Percentiles rank a stretch among this genome's conserved stretches.
Conservation (phyloP, 2,797 vertebrate genomes). For the Atherinosoma microstoma region DNA sequence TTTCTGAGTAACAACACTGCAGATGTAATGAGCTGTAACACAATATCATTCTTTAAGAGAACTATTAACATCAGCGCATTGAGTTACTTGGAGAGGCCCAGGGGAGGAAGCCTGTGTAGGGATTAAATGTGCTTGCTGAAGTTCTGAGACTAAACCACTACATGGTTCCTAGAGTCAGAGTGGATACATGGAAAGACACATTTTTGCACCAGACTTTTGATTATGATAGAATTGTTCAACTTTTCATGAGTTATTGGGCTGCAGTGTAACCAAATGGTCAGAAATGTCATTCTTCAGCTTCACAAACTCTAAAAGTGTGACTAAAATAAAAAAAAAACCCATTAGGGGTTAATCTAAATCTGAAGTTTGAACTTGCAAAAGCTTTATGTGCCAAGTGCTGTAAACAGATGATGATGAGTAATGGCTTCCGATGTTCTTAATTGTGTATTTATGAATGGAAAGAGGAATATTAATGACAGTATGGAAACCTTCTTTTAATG, state of each 20-base stretch:
- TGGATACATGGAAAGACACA: slow-evolving; percentile 22
- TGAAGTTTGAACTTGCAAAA: neutral
- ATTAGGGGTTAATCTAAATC: neutral
- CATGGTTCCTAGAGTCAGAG: slow-evolving; percentile 31
- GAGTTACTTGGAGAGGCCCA: slow-evolving; percentile 38
- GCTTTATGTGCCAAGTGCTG: neutral
- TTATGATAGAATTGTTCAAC: slow-evolving; percentile 23
- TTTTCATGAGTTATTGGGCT: slow-evolving; percentile 11
- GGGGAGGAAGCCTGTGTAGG: slow-evolving; percentile 24
- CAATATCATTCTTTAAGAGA: slow-evolving; percentile 46
- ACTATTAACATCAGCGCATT: slow-evolving; percentile 45
- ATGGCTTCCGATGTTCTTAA: neutral
- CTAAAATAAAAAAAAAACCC: neutral
- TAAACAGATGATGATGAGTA: neutral
- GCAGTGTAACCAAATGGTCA: slow-evolving; percentile 15
- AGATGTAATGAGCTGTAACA: slow-evolving; percentile 41
- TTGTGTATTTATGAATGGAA: neutral
- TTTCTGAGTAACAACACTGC: slow-evolving; percentile 14
- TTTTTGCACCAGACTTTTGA: slow-evolving; percentile 38
- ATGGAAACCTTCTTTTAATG: neutral
- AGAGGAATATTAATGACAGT: neutral
- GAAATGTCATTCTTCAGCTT: slow-evolving; percentile 18
- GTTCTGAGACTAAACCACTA: slow-evolving; percentile 47
- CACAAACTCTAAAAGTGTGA: neutral
- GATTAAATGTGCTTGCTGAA: slow-evolving; percentile 41